Base-by-base conservation (phyloP, 2,888 invertebrate genomes). In the Halocaridina rubra region DNA sequence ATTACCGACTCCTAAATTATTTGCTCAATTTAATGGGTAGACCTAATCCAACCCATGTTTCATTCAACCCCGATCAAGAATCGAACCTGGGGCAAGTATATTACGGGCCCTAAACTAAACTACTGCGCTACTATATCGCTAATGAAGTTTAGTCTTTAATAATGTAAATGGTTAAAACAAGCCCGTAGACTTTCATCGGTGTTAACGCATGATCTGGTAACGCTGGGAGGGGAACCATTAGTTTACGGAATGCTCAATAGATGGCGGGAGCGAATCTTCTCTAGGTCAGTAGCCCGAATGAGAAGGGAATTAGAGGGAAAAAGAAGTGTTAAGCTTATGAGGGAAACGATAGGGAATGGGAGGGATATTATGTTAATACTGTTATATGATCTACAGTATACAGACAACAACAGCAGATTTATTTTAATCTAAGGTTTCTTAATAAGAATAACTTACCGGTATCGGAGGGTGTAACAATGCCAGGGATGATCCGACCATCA, bases 381-480 rank as follows among this genome's bases (percentile, higher is more conserved):
- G 0, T 4, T 4, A 19, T 3, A 27, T 30, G 2, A 30, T 30
- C 29, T 30, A 30, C 29, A 16, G 30, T 2, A 3, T 30, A 67
- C 7, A n/a, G 27, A 67, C 27, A 27, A 64, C n/a, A n/a, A 1
- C 64, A 10, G 64, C 3, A 64, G 10, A 46, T 10, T 8, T 46
- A 46, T 46, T 10, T 10, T 10, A 46, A 13, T 46, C 8, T 8
- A 46, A 46, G 46, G 13, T 46, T 10, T 10, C 10, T 46, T 46
- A 8, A 46, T 46, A 24, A 78, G 16, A 27, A n/a, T 16, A 30
- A 77, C 82, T 78, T 7, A 84, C 82, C 78, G 5, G 82, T 84
- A 30, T 84, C 82, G 57, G 82, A 84, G 19, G 82, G 82, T 2
- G 82, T 84, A 46, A 84, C 19, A 72, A 78, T 78, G 29, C 82